A percentile compares a stretch with the other conserved stretches of the same genome.
phyloP scores from a whole-genome alignment of 1,140 invertebrate genomes.

The Drosophila arawakana region DNA sequence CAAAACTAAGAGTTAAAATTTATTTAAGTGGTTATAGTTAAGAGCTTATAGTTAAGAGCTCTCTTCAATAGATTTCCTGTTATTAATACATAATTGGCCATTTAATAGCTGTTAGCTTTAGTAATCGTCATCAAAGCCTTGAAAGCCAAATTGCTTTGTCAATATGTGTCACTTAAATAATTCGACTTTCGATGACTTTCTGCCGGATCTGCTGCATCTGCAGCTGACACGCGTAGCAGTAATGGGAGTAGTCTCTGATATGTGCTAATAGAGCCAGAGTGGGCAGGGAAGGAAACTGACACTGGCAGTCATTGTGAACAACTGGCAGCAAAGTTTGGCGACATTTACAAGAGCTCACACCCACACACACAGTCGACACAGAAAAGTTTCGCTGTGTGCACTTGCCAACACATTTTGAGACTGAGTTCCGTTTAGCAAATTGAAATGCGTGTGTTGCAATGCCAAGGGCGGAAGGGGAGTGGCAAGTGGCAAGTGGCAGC shows the following conservation, averaged over 20 bases:
- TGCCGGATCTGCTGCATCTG: constrained; percentile 1
- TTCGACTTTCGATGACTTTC: constrained; percentile 16
- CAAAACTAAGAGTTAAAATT: too few species aligned
- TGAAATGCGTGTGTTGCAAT: constrained; percentile 46
- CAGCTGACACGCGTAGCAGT: constrained; percentile 20
- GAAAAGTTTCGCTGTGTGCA: constrained; percentile 29
- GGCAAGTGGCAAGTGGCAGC: constrained; percentile 1
- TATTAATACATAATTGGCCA: constrained; percentile 43
- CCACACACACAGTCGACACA: not conserved
- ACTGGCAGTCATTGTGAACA: constrained; percentile 37
- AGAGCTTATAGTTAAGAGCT: too few species aligned
- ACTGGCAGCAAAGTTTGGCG: constrained; percentile 33
- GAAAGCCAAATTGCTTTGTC: constrained; percentile 28
- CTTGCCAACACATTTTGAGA: constrained; percentile 42
- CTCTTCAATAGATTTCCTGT: not conserved
- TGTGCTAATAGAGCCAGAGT: constrained; percentile 23
- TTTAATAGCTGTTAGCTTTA: constrained; percentile 24
- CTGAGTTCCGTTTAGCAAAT: constrained; percentile 36
- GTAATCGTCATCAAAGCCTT: constrained; percentile 40
- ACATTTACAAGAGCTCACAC: constrained; percentile 38
- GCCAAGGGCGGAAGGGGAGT: not conserved
- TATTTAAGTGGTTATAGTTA: too few species aligned
- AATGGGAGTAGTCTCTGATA: constrained; percentile 2
- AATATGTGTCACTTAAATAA: constrained; percentile 11
- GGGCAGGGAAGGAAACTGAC: not conserved